Conservation (phyloP, 2,113 vertebrate species). For the Oncorhynchus nerka region DNA sequence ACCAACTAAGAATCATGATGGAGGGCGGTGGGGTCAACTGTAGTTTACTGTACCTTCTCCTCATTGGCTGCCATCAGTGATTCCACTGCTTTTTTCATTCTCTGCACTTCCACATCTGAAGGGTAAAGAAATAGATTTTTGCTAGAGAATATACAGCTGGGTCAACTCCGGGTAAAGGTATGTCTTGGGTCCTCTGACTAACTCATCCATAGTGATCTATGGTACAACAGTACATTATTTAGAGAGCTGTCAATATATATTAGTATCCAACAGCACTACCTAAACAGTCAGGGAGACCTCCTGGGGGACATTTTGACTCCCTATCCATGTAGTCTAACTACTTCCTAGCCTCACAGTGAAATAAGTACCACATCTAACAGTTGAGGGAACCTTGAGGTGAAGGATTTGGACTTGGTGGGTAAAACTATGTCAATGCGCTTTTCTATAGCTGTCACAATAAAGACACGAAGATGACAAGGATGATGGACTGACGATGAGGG, state of each 20-base stretch:
- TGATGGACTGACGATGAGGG: constrained; percentile 15
- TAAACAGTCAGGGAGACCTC: too few species aligned
- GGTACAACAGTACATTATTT: neutral
- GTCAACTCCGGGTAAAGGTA: neutral
- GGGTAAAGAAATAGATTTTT: constrained; percentile 14
- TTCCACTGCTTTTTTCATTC: constrained; percentile 94
- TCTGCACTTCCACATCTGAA: constrained; percentile 93
- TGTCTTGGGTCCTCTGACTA: neutral
- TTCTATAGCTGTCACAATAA: constrained; percentile 12
- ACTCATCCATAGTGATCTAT: neutral
- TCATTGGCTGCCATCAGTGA: constrained; percentile 93
- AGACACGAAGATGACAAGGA: constrained; percentile 15
- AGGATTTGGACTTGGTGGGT: neutral
- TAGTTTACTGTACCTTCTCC: constrained; percentile 66
- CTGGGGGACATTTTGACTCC: neutral
- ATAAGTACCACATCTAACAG: neutral
- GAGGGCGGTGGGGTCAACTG: neutral
- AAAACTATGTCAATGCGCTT: neutral
- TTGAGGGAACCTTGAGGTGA: neutral
- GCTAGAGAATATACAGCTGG: neutral
- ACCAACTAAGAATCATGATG: neutral
- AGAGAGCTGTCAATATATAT: neutral
- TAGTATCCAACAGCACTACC: neutral
- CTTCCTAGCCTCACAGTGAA: neutral
- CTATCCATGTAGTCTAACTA: neutral